Base-by-base conservation (phyloP, 2,888 invertebrate species). In the Nymphalis urticae region DNA sequence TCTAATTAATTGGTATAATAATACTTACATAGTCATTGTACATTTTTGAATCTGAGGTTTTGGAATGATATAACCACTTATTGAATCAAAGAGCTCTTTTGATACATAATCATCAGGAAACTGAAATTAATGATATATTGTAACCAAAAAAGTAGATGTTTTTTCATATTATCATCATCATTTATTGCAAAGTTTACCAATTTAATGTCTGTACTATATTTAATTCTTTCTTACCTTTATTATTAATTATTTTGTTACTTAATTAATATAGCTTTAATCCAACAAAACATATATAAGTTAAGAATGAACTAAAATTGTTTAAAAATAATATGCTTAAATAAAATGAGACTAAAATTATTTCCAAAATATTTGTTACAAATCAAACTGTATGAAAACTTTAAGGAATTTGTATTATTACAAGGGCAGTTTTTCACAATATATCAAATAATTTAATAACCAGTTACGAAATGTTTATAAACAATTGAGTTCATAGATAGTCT, bases 51-150 rank as follows among this genome's bases (percentile, higher is more conserved):
- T 93, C 81, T 98, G 97, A 42, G 96, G 96, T 88, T 98, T 99
- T 5, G 98, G 98, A 82, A 99, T 99, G 74, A 99, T 97, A 83
- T 97, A 99, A 32, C 97, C 97, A 84, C 97, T 98, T 68, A 98
- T 96, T 69, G 97, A 96, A 92, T 98, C 98, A 93, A 99, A 98
- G 24, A 96, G 94, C 80, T 98, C 98, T 86, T 98, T 98, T 0
- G 97, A 96, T 61, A 99, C 95, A 83, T 96, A 97, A 82, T 97
- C 97, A 79, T 97, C 96, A 8, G 98, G 98, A 68, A 97, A 97
- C 96, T 97, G 85, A 61, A 90, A 87, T 62, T 72, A 79, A 48
- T 5, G 50, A 27, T 17, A 19, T n/a, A 19, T 27, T 54, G 4
- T 19, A 8, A 19, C 56, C 17, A 16, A 32, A 32, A 32, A 32